phyloP scores from a whole-genome alignment of 2,888 invertebrate genomes.

The Dolichomitus sp. region DNA sequence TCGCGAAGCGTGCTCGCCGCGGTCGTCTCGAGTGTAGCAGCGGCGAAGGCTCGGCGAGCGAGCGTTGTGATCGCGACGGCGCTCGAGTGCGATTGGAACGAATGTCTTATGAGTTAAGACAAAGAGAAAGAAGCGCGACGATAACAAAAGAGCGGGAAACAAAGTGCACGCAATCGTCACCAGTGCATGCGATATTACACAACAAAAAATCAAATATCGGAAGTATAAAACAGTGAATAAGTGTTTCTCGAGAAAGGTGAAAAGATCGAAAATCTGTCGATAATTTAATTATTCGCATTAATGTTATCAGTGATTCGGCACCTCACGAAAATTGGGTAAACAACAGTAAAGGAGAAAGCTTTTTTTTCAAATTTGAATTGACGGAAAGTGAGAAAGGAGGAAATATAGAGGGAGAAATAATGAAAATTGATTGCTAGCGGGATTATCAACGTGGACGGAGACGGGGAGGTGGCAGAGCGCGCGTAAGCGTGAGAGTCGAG shows the following conservation, averaged over 20 bases:
- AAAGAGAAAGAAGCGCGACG: background rate
- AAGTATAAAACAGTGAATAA: too few relatives aligned
- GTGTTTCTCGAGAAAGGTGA: too few relatives aligned
- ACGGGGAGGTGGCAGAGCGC: conserved; percentile 12
- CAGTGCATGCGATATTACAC: background rate
- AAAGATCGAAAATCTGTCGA: background rate
- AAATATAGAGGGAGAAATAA: background rate
- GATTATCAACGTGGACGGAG: conserved; percentile 17
- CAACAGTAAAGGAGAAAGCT: background rate
- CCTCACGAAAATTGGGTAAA: background rate
- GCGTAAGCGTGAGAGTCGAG: conserved; percentile 27
- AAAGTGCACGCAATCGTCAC: background rate
- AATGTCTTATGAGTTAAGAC: conserved; percentile 25
- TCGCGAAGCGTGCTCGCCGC: conserved; percentile 34
- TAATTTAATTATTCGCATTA: background rate
- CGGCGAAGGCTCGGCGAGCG: conserved; percentile 11
- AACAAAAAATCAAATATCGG: too few relatives aligned
- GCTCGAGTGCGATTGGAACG: conserved; percentile 14
- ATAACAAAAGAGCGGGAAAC: background rate
- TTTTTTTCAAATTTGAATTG: background rate
- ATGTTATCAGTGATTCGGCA: background rate
- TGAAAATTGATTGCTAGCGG: conserved; percentile 1
- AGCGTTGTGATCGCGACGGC: background rate
- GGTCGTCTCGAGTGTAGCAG: conserved; percentile 10
- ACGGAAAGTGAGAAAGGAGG: conserved; percentile 1